Percentiles rank a stretch among this genome's conserved stretches.
Evolutionary conservation across 2,797 vertebrate genomes (phyloP).

Genomic region (Gallirallus australis): DNA sequence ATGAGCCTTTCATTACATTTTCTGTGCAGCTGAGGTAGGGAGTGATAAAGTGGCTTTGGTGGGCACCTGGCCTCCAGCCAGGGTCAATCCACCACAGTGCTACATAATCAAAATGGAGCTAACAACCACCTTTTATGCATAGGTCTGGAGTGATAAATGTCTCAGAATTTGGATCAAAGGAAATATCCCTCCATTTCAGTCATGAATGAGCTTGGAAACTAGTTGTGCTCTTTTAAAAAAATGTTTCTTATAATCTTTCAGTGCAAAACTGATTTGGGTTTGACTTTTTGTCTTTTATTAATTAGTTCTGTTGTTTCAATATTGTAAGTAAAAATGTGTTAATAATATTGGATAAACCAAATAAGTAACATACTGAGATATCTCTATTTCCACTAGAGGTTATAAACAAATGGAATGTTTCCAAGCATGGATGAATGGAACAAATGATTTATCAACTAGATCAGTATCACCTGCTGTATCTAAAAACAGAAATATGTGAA

Average conservation of each 20-base stretch:
- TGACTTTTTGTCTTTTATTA: not conserved
- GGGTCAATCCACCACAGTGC: not conserved
- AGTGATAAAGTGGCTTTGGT: too few species aligned
- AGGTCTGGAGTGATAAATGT: conserved; percentile 20
- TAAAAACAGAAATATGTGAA: not conserved
- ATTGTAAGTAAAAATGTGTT: not conserved
- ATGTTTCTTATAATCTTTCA: not conserved
- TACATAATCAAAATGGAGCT: conserved; percentile 50
- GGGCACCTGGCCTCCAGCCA: too few species aligned
- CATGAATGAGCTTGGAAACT: not conserved
- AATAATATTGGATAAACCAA: not conserved
- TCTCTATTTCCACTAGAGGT: not conserved
- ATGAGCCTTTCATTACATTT: too few species aligned
- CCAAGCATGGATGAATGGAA: not conserved
- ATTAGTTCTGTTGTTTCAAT: not conserved
- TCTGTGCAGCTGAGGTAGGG: too few species aligned
- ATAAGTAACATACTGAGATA: not conserved
- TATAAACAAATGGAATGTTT: not conserved
- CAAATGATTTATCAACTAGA: not conserved
- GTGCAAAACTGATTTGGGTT: not conserved
- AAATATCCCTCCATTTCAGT: not conserved
- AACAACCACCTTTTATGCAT: not conserved
- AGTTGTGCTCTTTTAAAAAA: not conserved
- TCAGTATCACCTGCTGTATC: not conserved
- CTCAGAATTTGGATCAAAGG: conserved; percentile 10